Conservation (phyloP, 2,888 invertebrate genomes). For the Thecocarcelia acutangulata region DNA sequence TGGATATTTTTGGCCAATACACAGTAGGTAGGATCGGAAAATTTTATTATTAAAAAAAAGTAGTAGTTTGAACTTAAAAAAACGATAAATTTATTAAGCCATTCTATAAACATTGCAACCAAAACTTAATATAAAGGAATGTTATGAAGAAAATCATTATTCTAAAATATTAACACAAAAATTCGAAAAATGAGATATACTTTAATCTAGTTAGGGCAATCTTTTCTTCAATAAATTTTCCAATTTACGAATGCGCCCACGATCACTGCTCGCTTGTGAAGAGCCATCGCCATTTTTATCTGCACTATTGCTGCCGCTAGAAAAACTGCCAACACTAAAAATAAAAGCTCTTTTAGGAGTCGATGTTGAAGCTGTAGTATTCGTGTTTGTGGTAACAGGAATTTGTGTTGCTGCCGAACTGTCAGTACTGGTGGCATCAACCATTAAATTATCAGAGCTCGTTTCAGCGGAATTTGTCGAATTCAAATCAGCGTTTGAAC, state of each 20-base stretch:
- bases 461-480: slow-evolving; percentile 20
- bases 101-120: slow-evolving; percentile 47
- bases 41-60: too few relatives aligned
- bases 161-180: background rate
- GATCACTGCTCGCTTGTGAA: slow-evolving; percentile 77
- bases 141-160: slow-evolving; percentile 25
- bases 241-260: slow-evolving; percentile 83
- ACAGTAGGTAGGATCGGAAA: too few relatives aligned
- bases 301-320: slow-evolving; percentile 72
- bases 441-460: slow-evolving; percentile 53
- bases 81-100: slow-evolving; percentile 1
- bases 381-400: background rate
- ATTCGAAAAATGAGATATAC: slow-evolving; percentile 8
- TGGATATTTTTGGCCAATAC: too few relatives aligned
- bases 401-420: slow-evolving; percentile 20
- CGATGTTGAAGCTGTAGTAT: slow-evolving; percentile 68
- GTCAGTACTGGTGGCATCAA: slow-evolving; percentile 55
- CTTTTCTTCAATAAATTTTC: slow-evolving; percentile 84
- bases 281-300: slow-evolving; percentile 76
- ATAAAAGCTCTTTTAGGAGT: slow-evolving; percentile 79
- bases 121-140: slow-evolving; percentile 58
- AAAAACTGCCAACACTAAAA: slow-evolving; percentile 78
- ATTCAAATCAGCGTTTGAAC: slow-evolving; percentile 36
- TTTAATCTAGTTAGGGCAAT: slow-evolving; percentile 76
- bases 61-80: background rate